Evolutionary conservation across 2,113 vertebrate species (phyloP).

Genomic region (Lipotes vexillifer): DNA sequence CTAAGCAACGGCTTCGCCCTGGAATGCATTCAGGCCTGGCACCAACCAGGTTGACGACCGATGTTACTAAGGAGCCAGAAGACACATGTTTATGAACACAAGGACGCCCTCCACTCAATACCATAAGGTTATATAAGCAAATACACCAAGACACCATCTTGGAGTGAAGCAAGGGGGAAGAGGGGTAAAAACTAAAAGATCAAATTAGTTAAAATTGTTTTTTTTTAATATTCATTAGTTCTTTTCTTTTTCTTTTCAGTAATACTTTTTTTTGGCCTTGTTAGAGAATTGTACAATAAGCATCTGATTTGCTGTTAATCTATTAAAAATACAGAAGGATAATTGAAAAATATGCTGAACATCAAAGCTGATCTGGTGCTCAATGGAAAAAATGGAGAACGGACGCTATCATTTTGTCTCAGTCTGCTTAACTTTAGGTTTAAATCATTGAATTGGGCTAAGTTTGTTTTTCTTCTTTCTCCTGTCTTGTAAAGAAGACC

Average conservation of each 20-base stretch:
- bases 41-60: background rate
- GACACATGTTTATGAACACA: background rate
- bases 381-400: background rate
- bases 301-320: too few species aligned
- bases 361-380: background rate
- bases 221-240: background rate
- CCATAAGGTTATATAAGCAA: background rate
- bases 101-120: background rate
- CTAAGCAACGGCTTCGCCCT: background rate
- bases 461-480: background rate
- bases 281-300: background rate
- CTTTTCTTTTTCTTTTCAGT: background rate
- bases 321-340: background rate
- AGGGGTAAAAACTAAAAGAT: background rate
- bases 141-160: background rate
- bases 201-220: background rate
- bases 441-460: background rate
- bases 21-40: background rate
- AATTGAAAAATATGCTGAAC: background rate
- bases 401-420: background rate
- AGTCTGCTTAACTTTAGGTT: background rate
- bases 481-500: background rate
- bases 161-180: background rate
- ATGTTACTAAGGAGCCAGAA: background rate
- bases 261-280: background rate